Conservation (phyloP, 2,113 vertebrate species). For the Donacobius atricapilla region DNA sequence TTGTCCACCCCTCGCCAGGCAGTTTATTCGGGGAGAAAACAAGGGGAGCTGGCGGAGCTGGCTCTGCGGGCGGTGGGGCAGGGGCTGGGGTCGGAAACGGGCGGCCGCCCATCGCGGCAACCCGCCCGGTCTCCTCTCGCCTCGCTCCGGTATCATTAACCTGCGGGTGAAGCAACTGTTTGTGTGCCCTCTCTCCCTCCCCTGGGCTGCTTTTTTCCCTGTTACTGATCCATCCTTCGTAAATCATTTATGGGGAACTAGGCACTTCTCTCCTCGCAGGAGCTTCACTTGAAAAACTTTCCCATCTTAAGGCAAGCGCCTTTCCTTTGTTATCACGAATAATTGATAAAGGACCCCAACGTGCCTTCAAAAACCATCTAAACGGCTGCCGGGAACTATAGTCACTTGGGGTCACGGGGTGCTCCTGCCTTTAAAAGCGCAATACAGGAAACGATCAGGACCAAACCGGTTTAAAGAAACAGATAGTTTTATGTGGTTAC, state of each 20-base stretch:
- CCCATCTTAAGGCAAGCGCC: neutral
- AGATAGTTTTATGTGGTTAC: conserved; percentile 33
- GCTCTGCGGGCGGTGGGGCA: neutral
- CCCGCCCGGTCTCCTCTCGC: neutral
- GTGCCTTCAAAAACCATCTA: conserved; percentile 34
- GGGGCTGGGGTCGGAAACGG: neutral
- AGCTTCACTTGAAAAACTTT: conserved; percentile 55
- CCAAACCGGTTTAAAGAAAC: conserved; percentile 46
- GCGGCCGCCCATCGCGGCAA: neutral
- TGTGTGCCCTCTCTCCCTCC: neutral
- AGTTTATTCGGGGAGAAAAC: neutral
- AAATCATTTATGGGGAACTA: conserved; percentile 44
- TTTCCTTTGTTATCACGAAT: conserved; percentile 24
- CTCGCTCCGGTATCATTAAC: conserved; percentile 15
- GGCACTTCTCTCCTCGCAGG: conserved; percentile 4
- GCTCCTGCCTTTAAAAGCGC: conserved; percentile 27
- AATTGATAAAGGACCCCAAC: conserved; percentile 36
- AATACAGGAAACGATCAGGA: conserved; percentile 39
- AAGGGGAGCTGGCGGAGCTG: neutral
- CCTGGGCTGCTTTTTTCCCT: neutral
- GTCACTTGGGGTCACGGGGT: conserved; percentile 23
- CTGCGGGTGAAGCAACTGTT: neutral
- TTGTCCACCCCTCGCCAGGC: neutral
- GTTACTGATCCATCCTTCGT: conserved; percentile 44
- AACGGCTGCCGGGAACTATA: conserved; percentile 23